Percentiles rank a stretch among this genome's conserved stretches.
phyloP scores from a whole-genome alignment of 2,113 vertebrate species.

The Lophura nycthemera region DNA sequence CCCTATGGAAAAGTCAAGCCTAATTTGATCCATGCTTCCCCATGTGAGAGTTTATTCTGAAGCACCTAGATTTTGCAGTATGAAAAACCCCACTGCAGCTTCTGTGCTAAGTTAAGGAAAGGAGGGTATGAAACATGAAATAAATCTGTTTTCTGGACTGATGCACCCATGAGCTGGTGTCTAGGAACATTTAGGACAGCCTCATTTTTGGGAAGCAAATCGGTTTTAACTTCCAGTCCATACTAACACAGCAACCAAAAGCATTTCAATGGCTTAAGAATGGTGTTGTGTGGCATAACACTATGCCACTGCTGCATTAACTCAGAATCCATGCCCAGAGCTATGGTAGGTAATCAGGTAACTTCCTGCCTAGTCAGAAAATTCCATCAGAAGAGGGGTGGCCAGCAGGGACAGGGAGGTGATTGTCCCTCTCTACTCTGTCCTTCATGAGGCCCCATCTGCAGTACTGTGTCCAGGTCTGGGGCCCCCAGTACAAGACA shows the following conservation, averaged over 20 bases:
- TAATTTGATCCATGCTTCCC: neutral
- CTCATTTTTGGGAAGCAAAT: fast-evolving
- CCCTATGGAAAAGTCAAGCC: neutral
- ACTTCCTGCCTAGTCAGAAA: neutral
- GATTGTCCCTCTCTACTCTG: too few relatives aligned
- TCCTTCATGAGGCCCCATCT: too few relatives aligned
- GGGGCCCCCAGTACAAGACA: too few relatives aligned
- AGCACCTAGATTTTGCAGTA: neutral
- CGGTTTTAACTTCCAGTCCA: neutral
- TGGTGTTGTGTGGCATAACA: fast-evolving
- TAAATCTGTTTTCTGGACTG: fast-evolving
- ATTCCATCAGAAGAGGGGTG: neutral
- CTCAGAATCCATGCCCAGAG: neutral
- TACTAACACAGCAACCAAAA: neutral
- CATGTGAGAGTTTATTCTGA: neutral
- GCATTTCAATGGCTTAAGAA: neutral
- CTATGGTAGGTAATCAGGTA: fast-evolving
- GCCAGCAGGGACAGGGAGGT: too few relatives aligned
- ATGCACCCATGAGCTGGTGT: fast-evolving
- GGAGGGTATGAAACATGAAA: fast-evolving
- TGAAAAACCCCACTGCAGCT: neutral
- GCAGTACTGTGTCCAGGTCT: too few relatives aligned
- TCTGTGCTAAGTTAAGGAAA: neutral
- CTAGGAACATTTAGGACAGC: neutral
- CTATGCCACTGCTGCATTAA: neutral